phyloP scores from a whole-genome alignment of 2,888 invertebrate genomes.

The Drosophila quinaria region DNA sequence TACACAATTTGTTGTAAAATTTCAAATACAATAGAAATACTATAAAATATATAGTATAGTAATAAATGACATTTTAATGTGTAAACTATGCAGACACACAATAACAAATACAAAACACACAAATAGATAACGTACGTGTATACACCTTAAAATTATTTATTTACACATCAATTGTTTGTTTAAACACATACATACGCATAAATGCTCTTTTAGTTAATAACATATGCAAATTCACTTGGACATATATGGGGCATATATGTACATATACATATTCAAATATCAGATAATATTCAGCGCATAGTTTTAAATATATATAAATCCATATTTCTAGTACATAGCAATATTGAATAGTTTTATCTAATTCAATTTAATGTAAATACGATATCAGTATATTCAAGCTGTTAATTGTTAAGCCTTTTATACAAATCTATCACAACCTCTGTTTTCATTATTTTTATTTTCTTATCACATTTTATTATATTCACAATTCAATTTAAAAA shows the following conservation, averaged over 20 bases:
- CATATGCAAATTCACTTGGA: conserved; percentile 4
- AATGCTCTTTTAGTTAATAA: conserved; percentile 13
- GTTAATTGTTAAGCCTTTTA: conserved; percentile 12
- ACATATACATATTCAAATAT: conserved; percentile 1
- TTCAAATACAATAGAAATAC: background rate
- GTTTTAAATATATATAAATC: conserved; percentile 26
- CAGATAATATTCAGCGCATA: conserved; percentile 17
- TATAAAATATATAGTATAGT: background rate
- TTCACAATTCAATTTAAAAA: background rate
- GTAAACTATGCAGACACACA: conserved; percentile 1
- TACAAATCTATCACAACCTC: background rate
- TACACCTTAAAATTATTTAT: conserved; percentile 10
- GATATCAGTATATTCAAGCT: background rate
- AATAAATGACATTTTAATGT: conserved; percentile 1
- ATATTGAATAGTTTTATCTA: conserved; percentile 21
- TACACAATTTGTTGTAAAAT: conserved; percentile 6
- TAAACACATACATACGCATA: conserved; percentile 3
- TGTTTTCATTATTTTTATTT: background rate
- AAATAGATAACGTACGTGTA: background rate
- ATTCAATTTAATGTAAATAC: conserved; percentile 14
- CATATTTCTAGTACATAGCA: conserved; percentile 10
- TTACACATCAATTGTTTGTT: conserved; percentile 11
- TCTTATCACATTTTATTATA: background rate
- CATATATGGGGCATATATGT: conserved; percentile 13
- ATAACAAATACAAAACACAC: background rate